Evolutionary conservation across 2,797 vertebrate genomes (phyloP), one percentile per base, ranked within the genome.

Genomic region (Coranthus polyacanthus): DNA sequence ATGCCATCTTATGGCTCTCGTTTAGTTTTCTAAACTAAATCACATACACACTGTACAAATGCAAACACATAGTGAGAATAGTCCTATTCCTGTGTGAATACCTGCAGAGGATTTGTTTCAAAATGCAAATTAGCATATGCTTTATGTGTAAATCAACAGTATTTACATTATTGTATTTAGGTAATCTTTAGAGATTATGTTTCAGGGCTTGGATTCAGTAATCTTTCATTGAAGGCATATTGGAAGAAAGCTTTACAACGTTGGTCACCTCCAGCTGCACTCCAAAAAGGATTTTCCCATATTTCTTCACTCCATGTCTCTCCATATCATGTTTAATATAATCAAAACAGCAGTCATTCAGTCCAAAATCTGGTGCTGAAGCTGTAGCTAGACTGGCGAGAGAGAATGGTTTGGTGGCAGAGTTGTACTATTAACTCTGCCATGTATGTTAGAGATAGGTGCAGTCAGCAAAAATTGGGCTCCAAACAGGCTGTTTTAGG

Each of bases 301-400:
- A 1, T 57, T 78, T 65, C 60, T 75, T 61, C 29, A 45, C 22
- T 54, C 15, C 6, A 3, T 54, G 46, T 60, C 58, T 74, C 55
- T 80, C 34, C 44, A 38, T 54, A 65, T 87, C 55, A 78, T 77
- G 74, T 80, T 85, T 63, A 82, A 75, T 75, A 62, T 58, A 80
- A 85, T 86, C 68, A 82, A 77, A 87, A 74, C 68, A 85, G 67
- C 82, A 58, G 43, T 60, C 53, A 57, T 38, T 75, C 51, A 68
- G 49, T 56, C 13, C 65, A 47, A 57, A 82, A 75, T 74, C 60
- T 81, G 52, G 62, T 78, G 75, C 67, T 12, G 49, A 71, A 54
- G 75, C 63, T 77, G 69, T 72, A 57, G 67, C 76, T 75, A 32
- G 74, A 80, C 75, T 77, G 81, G 79, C 85, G 88, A 88, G 75